A percentile compares a stretch with the other conserved stretches of the same genome.
Evolutionary conservation across 2,888 invertebrate species (phyloP).

Genomic region (Capitulum mitella): DNA sequence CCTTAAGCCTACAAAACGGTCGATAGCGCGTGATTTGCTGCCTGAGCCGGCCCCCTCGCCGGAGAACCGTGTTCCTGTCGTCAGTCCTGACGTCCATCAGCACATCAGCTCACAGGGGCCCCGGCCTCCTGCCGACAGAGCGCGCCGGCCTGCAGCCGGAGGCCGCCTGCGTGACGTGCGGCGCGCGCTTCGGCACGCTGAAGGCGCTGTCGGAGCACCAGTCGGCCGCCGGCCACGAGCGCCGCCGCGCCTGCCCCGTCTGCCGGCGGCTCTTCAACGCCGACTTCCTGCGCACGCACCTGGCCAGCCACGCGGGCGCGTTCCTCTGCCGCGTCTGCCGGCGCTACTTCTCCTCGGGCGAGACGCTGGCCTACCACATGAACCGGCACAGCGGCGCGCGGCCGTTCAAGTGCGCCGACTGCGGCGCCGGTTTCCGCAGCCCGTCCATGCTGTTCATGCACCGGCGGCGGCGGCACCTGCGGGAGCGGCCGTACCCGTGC

Average conservation of each 20-base stretch:
- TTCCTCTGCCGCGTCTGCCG: conserved; percentile 1
- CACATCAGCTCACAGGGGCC: too few relatives aligned
- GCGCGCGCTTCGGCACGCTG: neutral
- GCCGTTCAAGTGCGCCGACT: neutral
- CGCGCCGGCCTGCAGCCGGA: neutral
- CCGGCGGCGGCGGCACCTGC: neutral
- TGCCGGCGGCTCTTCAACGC: neutral
- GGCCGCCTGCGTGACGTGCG: neutral
- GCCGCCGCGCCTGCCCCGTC: neutral
- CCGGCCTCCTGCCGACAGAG: neutral
- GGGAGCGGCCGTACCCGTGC: neutral
- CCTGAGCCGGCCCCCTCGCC: too few relatives aligned
- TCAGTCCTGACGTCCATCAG: too few relatives aligned
- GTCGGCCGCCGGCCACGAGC: neutral
- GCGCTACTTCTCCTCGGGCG: neutral
- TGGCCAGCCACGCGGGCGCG: neutral
- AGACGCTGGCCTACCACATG: conserved; percentile 1
- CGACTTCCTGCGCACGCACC: conserved; percentile 7
- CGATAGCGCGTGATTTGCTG: too few relatives aligned
- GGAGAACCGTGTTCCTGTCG: too few relatives aligned
- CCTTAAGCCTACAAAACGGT: too few relatives aligned
- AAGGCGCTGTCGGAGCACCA: neutral
- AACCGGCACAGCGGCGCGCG: conserved; percentile 4
- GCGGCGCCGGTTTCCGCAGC: neutral
- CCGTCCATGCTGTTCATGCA: conserved; percentile 23